Base-by-base conservation (phyloP, 2,888 invertebrate genomes). In the Chaetogeoica ovagalla region DNA sequence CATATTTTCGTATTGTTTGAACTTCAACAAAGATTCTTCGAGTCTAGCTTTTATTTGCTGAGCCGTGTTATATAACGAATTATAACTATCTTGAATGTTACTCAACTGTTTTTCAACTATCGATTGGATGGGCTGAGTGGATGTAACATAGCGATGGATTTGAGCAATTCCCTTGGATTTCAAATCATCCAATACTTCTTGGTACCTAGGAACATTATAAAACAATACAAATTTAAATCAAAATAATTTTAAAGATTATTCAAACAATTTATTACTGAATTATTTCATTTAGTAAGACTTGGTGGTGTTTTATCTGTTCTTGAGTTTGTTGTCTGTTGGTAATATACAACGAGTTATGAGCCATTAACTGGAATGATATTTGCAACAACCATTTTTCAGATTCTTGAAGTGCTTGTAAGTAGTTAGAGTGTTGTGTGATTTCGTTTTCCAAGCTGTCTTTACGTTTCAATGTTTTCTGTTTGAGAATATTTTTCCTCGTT, bases 311-410 rank as follows among this genome's bases (percentile, higher is more conserved):
- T 60, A 97, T 90, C 86, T 97, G 96, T 83, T 95, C 93, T 84
- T 94, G 91, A 0, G 96, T 96, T 86, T 97, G 96, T 84, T 95
- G 94, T 81, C 95, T 90, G 85, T 94, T 96, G 8, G 94, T 93
- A 82, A 97, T 96, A 85, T 96, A 96, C 30, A 97, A 88, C 0
- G 96, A 95, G 86, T 97, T 97, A 85, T 97, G 96, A 0, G 96
- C 94, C 96, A 97, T 97, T 0, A 97, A 89, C 85, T 95, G 94
- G 90, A 97, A 96, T 1, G 96, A 96, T 74, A 95, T 94, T 87
- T 97, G 96, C 39, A 97, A 87, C 69, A 97, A 87, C 97, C 97
- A 98, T 86, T 97, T 97, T 86, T 97, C 97, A 0, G 94, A 94
- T 84, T 97, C 96, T 88, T 97, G 97, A 39, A 97, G 88, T 17